A percentile compares a stretch with the other conserved stretches of the same genome.
Evolutionary conservation across 2,888 invertebrate genomes (phyloP).

Genomic region (Drosophila leonis): DNA sequence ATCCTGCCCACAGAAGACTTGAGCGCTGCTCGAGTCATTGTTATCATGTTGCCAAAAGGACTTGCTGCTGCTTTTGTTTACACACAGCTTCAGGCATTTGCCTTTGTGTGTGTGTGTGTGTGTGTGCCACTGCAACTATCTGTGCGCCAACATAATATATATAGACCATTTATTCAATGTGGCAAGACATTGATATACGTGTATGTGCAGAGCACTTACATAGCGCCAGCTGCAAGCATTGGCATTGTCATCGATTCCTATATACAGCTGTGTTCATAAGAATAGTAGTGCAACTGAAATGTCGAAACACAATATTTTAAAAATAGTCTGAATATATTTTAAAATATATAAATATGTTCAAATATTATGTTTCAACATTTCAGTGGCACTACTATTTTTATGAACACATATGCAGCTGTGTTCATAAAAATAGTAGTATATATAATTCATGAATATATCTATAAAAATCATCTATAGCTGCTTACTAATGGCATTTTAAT

Average conservation of each 20-base stretch:
- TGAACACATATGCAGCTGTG: too few relatives aligned
- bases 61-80: conserved; percentile 61
- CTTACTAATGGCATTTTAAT: not conserved
- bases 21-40: conserved; percentile 42
- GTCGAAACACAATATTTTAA: too few relatives aligned
- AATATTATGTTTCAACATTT: too few relatives aligned
- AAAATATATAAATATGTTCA: too few relatives aligned
- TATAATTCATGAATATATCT: too few relatives aligned
- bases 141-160: conserved; percentile 8
- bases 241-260: conserved; percentile 39
- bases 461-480: not conserved
- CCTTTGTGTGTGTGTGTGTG: conserved; percentile 10
- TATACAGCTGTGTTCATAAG: too few relatives aligned
- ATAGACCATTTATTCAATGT: conserved; percentile 39
- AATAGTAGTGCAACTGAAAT: too few relatives aligned
- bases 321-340: too few relatives aligned
- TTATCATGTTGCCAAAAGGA: conserved; percentile 47
- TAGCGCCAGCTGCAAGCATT: conserved; percentile 32
- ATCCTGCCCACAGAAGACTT: conserved; percentile 14
- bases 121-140: conserved; percentile 17
- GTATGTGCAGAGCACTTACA: conserved; percentile 30
- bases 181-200: conserved; percentile 52
- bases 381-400: too few relatives aligned
- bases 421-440: too few relatives aligned
- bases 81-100: conserved; percentile 59